Conservation (phyloP, 2,888 invertebrate genomes). For the Caenorhabditis auriculariae region DNA sequence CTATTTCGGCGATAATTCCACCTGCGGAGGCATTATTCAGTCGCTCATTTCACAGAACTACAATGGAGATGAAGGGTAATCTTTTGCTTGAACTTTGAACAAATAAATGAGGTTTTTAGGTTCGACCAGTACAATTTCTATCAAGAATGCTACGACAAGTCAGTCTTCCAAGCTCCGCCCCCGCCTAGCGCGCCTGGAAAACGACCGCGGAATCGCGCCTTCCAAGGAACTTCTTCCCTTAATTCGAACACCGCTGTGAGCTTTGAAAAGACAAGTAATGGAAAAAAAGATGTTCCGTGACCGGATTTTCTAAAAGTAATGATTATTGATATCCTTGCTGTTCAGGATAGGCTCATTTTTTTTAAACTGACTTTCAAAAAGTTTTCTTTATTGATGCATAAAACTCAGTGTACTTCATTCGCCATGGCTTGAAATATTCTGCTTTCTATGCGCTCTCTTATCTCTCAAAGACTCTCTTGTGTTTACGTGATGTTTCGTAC, state of each 20-base stretch:
- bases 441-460: no score
- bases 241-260: conserved; percentile 28
- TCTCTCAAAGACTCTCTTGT: no score
- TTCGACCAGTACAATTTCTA: conserved; percentile 57
- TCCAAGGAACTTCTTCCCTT: conserved; percentile 18
- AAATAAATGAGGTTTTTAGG: conserved; percentile 15
- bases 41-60: conserved; percentile 32
- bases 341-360: no score
- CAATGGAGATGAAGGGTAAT: conserved; percentile 12
- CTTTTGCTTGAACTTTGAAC: background rate
- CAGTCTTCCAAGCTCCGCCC: conserved; percentile 23
- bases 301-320: no score
- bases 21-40: conserved; percentile 42
- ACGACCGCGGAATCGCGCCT: conserved; percentile 2
- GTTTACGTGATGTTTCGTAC: no score
- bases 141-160: conserved; percentile 50
- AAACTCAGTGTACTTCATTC: no score
- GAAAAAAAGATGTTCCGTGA: no score
- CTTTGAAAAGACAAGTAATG: background rate
- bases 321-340: no score
- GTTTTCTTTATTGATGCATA: no score
- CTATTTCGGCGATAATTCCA: conserved; percentile 23
- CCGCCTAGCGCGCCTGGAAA: conserved; percentile 18
- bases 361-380: no score
- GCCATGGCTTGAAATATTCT: no score